These are phyloP conservation scores for Pelodytes ibericus DNA, from an alignment of 2,797 vertebrate species.

Conservation along the genomic window DNA sequence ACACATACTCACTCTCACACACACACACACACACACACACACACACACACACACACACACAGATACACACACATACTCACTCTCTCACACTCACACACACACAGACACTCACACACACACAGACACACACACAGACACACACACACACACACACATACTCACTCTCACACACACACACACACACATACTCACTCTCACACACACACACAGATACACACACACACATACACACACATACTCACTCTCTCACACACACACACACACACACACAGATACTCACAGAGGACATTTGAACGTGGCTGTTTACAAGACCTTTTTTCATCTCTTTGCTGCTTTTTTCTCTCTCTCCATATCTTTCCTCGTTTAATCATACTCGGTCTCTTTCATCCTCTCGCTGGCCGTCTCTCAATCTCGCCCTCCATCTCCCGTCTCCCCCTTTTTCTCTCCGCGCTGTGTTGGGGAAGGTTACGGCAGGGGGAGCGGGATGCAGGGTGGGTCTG, in stretches of 20 bases:
- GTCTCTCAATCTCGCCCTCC: background rate
- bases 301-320: background rate
- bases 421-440: too few relatives aligned
- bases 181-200: too few relatives aligned
- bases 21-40: too few relatives aligned
- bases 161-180: too few relatives aligned
- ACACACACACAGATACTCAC: background rate
- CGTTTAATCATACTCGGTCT: background rate
- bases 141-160: too few relatives aligned
- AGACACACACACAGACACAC: too few relatives aligned
- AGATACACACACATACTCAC: too few relatives aligned
- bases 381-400: background rate
- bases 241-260: background rate
- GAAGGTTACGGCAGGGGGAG: constrained; percentile 30
- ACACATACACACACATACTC: background rate
- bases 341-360: background rate
- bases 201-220: too few relatives aligned
- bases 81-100: too few relatives aligned
- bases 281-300: constrained; percentile 26
- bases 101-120: too few relatives aligned
- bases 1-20: too few relatives aligned
- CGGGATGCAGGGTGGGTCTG: background rate
- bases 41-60: too few relatives aligned
- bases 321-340: background rate
- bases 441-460: constrained; percentile 25